phyloP scores from a whole-genome alignment of 2,113 vertebrate genomes.

The Triplophysa tibetana region DNA sequence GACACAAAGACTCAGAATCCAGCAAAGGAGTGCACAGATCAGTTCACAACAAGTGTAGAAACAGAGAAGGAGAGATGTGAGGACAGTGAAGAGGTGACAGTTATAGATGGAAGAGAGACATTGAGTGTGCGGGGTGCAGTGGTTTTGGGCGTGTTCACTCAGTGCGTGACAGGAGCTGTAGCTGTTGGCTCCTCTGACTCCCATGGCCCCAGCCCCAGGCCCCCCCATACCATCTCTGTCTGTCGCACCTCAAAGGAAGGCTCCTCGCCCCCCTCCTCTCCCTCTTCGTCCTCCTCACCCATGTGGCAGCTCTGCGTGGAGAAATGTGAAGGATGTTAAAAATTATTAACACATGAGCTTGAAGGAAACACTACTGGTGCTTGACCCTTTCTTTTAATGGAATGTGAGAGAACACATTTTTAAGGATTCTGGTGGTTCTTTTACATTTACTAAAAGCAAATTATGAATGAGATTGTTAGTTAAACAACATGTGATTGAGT shows the following conservation, averaged over 20 bases:
- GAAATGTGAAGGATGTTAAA: neutral
- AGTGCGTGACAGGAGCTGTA: conserved; percentile 58
- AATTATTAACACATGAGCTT: too few species aligned
- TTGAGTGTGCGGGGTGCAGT: conserved; percentile 65
- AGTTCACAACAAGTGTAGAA: conserved; percentile 63
- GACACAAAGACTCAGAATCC: conserved; percentile 55
- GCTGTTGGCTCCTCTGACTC: conserved; percentile 66
- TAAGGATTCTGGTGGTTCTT: too few species aligned
- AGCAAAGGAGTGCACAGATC: conserved; percentile 76
- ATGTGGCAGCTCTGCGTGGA: conserved; percentile 86
- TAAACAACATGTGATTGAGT: too few species aligned
- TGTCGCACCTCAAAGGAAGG: conserved; percentile 86
- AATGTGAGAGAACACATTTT: too few species aligned
- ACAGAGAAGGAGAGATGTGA: neutral
- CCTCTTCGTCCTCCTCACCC: conserved; percentile 83
- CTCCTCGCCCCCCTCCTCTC: conserved; percentile 78
- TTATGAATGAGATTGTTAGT: too few species aligned
- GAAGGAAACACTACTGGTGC: too few species aligned
- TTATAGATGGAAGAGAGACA: conserved; percentile 46
- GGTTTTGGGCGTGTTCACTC: conserved; percentile 64
- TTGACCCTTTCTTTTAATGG: too few species aligned
- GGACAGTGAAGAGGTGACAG: conserved; percentile 46
- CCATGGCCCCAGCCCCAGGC: conserved; percentile 72
- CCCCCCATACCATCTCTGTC: conserved; percentile 81
- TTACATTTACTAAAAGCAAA: too few species aligned